Base-by-base conservation (phyloP, 2,113 vertebrate genomes). In the Pleuronectes platessa region DNA sequence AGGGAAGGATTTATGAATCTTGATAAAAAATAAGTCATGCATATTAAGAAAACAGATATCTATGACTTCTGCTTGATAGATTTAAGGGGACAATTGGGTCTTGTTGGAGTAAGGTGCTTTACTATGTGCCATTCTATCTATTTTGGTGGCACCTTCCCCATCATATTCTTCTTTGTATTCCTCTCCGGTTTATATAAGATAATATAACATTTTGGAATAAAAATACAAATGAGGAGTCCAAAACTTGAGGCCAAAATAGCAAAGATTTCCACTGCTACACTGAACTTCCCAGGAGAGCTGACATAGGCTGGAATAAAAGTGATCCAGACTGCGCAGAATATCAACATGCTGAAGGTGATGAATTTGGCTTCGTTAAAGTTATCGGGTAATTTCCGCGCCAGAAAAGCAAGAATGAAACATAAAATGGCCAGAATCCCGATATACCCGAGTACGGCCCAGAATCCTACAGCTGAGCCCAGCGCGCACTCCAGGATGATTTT, bases 191-290 rank as follows among this genome's bases (percentile, higher is more conserved):
- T 91, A 45, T 93, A 20, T 61, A 94, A 54, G 78, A 94, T 94
- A 47, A 94, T 93, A 20, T 87, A 93, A 74, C 91, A 92, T 58
- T 94, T 94, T 27, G 91, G 92, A 59, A 89, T 85, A 87, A 94
- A 94, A 66, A 93, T 56, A 55, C 93, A 94, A 26, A 92, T 74
- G 68, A 92, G 78, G 24, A 94, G 45, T 15, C 93, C 92, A 83
- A 92, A 94, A 53, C 93, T 94, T 17, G 93, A 94, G 2, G 92
- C 89, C 60, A 93, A 74, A 76, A 94, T 94, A 0, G 93, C 92
- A 81, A 94, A 94, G 21, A 92, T 93, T 79, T 94, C 93, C 7
- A 94, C 92, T 40, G 93, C 90, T 24, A 92, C 92, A 24, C 92
- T 90, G 70, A 92, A 93, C 23, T 90, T 93, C 51, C 94, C 94